Percentiles rank a stretch among this genome's conserved stretches.
These are phyloP conservation scores for Tuberolachnus salignus DNA, from an alignment of 2,888 invertebrate genomes.

Conservation along the genomic window DNA sequence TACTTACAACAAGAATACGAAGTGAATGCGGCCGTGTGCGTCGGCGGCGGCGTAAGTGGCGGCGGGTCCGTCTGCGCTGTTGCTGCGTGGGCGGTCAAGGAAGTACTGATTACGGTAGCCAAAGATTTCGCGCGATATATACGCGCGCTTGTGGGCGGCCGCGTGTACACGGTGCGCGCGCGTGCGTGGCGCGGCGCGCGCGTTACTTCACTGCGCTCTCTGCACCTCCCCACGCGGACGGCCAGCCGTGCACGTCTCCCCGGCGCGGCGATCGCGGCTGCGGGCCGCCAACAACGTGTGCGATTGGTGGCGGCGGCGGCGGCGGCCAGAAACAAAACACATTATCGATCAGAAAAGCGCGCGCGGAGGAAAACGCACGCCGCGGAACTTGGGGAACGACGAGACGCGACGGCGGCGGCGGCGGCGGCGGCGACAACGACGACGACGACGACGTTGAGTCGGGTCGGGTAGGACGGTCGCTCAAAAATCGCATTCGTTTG, in stretches of 20 bases:
- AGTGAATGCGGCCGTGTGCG: background rate
- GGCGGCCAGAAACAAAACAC: conserved; percentile 35
- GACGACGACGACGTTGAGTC: background rate
- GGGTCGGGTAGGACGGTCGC: background rate
- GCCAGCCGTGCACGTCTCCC: background rate
- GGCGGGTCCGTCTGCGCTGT: background rate
- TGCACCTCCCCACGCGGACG: no score
- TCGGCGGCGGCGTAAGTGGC: background rate
- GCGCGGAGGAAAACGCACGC: background rate
- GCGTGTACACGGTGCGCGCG: background rate
- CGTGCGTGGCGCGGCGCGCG: conserved; percentile 1
- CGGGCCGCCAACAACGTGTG: background rate
- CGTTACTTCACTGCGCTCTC: background rate
- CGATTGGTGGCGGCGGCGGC: background rate
- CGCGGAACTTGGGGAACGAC: background rate
- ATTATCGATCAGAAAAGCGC: conserved; percentile 47
- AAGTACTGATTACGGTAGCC: conserved; percentile 55
- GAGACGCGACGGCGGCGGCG: background rate
- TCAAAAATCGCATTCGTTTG: background rate
- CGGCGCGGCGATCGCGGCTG: background rate
- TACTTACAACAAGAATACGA: conserved; percentile 13
- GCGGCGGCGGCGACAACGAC: background rate
- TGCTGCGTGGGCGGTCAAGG: conserved; percentile 53
- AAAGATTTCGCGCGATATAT: conserved; percentile 51
- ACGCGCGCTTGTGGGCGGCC: background rate